Evolutionary conservation across 2,797 vertebrate species (phyloP).

Genomic region (Sciaenops ocellatus): DNA sequence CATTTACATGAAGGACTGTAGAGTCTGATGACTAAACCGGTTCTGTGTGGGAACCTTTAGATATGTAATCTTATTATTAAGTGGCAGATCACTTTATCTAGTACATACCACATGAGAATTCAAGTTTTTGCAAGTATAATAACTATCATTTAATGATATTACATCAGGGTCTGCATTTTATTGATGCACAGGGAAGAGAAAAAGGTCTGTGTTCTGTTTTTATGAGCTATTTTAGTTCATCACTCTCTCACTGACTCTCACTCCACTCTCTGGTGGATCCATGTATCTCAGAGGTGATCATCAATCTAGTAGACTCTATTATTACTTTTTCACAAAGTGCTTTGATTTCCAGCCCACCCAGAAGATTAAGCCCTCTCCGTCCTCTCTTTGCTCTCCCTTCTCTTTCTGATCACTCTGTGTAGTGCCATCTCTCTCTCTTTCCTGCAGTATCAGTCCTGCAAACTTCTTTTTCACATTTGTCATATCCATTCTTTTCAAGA

Average conservation of each 20-base stretch:
- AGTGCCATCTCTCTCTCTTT: constrained; percentile 1
- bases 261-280: constrained; percentile 69
- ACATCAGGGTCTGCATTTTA: constrained; percentile 61
- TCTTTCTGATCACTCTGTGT: constrained; percentile 9
- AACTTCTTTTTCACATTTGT: constrained; percentile 2
- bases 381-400: constrained; percentile 43
- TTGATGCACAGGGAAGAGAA: constrained; percentile 27
- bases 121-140: constrained; percentile 16
- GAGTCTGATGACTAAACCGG: background rate
- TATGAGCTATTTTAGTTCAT: constrained; percentile 66
- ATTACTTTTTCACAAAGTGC: constrained; percentile 82
- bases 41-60: background rate
- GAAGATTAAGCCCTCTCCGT: constrained; percentile 67
- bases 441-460: background rate
- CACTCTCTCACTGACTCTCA: constrained; percentile 53
- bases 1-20: background rate
- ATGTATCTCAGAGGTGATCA: constrained; percentile 78
- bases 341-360: constrained; percentile 85
- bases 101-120: constrained; percentile 15
- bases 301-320: constrained; percentile 83
- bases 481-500: background rate
- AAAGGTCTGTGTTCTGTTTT: constrained; percentile 39
- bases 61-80: background rate
- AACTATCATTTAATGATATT: constrained; percentile 21
- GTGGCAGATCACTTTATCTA: background rate